Base-by-base conservation (phyloP, 2,797 vertebrate genomes). In the Echiichthys vipera region DNA sequence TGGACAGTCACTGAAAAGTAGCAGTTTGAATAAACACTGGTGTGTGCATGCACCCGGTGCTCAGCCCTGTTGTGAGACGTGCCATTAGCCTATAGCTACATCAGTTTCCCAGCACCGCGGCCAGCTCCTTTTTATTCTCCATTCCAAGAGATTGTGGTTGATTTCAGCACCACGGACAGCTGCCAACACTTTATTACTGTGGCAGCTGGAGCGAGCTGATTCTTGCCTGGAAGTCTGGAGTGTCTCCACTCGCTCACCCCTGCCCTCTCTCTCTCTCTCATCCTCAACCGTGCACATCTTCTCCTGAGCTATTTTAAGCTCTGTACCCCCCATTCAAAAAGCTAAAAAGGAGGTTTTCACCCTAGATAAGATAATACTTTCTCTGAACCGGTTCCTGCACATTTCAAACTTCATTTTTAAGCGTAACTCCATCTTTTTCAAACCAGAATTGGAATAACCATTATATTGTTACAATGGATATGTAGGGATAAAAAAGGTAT, bases 101-200 rank as follows among this genome's bases (percentile, higher is more conserved):
- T 83, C 43, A 61, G 74, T 78, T 70, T 80, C 71, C 91, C 83
- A 69, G 87, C 73, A 88, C 85, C 81, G 56, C 3, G 74, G 74
- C 75, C 68, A 88, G 74, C 74, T 84, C 55, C n/a, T 55, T 65
- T 88, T 78, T 72, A 81, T 84, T 74, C 70, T 56, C 65, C 42
- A 64, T 83, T 81, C 78, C 75, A 71, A 67, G 69, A 89, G 85
- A 90, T 81, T 49, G 77, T 25, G 51, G 62, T 81, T 77, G 88
- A 87, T 93, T 92, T 92, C 87, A 93, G 89, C 77, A 91, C 89
- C 85, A 37, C 70, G 85, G 89, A 89, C 88, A 91, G 85, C 85
- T 62, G 76, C 88, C 89, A 90, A 50, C 74, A 74, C 84, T 82
- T 86, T 85, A 86, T 91, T 85, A 69, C 86, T 71, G 65, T 66